A percentile compares a stretch with the other conserved stretches of the same genome.
Conservation (phyloP, 2,888 invertebrate species). For the Autographa pulchrina region DNA sequence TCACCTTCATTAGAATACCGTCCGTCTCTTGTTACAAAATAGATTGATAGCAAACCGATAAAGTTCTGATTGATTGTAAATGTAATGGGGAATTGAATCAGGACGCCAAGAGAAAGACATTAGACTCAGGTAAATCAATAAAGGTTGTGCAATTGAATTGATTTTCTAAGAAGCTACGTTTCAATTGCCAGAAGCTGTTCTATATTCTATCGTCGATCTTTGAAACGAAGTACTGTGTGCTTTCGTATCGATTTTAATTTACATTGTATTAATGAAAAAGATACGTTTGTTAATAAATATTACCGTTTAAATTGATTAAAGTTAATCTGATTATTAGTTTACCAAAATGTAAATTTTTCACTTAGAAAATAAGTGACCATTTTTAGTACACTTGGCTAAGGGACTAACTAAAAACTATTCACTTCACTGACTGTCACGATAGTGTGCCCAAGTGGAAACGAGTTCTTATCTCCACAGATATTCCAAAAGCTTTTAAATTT, state of each 20-base stretch:
- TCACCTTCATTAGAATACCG: constrained; percentile 47
- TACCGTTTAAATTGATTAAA: background rate
- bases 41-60: constrained; percentile 48
- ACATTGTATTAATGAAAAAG: background rate
- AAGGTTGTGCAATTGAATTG: constrained; percentile 22
- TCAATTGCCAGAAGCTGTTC: background rate
- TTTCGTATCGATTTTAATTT: background rate
- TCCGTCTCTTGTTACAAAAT: constrained; percentile 46
- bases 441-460: constrained; percentile 38
- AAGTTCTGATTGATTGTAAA: constrained; percentile 37
- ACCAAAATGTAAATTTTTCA: background rate
- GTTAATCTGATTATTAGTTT: background rate
- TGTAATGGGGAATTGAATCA: constrained; percentile 35
- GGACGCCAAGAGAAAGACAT: constrained; percentile 29
- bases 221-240: background rate
- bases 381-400: constrained; percentile 26
- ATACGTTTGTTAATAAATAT: background rate
- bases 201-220: constrained; percentile 1
- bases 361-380: background rate
- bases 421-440: constrained; percentile 45
- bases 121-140: constrained; percentile 28
- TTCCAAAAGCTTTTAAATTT: constrained; percentile 59
- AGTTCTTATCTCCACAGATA: constrained; percentile 55
- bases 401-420: constrained; percentile 49
- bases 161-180: constrained; percentile 29